Base-by-base conservation (phyloP, 2,113 vertebrate genomes). In the Puffinus mauretanicus region DNA sequence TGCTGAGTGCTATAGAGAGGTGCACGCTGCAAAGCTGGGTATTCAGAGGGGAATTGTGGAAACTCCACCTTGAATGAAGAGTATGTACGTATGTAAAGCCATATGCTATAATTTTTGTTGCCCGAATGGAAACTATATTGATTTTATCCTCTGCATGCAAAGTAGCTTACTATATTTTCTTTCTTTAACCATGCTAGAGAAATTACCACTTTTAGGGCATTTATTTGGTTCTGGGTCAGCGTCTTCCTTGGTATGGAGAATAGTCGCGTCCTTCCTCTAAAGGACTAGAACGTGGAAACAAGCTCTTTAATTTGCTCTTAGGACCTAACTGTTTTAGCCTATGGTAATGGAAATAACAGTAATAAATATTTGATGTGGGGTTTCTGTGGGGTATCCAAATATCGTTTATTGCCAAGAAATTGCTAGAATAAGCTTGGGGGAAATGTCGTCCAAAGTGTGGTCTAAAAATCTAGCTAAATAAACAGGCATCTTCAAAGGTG, bases 1-100 rank as follows among this genome's bases (percentile, higher is more conserved):
- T 92, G 93, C 92, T 93, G 91, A 97, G 94, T 97, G 95, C 97
- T 95, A 73, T 84, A 80, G 95, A 86, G 88, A 96, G 94, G 93
- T 94, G 65, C 76, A 18, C 34, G 16, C 75, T 92, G 90, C 42
- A 91, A 49, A 86, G 34, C 77, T 71, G 58, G 16, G 42, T 82
- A 40, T 88, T 96, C 88, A 93, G 95, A 36, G 17, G 22, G 44
- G 94, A 92, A 42, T 13, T 91, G 88, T 24, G 80, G 83, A 91
- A 91, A 62, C 82, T 82, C 49, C 46, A 66, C 85, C 95, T 96
- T 91, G 84, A 92, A 85, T 55, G 51, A 82, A 58, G 60, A 86
- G n/a, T 57, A 58, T 55, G 52, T 61, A 25, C 7, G 6, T 72
- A 58, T 42, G 38, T 61, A 57, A 76, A 47, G 90, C 83, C 69